Base-by-base conservation (phyloP, 2,888 invertebrate species). In the Azorinus chamasolen region DNA sequence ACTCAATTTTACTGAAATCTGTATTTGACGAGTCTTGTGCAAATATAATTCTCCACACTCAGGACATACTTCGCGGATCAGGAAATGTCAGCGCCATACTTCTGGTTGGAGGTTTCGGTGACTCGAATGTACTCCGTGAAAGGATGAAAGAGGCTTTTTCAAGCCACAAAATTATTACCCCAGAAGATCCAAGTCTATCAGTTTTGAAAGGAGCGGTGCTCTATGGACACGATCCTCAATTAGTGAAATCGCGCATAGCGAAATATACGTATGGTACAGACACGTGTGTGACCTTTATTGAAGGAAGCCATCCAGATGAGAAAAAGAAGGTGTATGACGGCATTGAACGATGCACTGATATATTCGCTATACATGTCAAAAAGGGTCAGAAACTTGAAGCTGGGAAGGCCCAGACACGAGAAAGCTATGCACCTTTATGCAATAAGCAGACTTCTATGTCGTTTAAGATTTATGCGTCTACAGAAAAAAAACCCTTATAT, bases 121-220 rank as follows among this genome's bases (percentile, higher is more conserved):
- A 84, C 25, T 83, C 80, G 1, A 68, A 55, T 0, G 74, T 83
- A 66, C 63, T 84, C 1, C 70, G 74, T 39, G 48, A 69, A 32
- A 70, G 69, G 1, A 63, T 83, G 0, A 61, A 59, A 6, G 43
- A 43, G 14, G 59, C 65, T 25, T 83, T 79, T 24, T 45, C 59
- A 0, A 43, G 54, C 8, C 75, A 74, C 37, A 80, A 61, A 14
- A 48, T 83, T 2, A 73, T 84, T 6, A 66, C 81, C 16, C 84
- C 84, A 32, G 43, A 71, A 10, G 80, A 84, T 6, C 59, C 83
- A 6, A 81, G 84, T 4, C 61, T 83, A 18, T 76, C 81, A 1
- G 84, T 84, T 0, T 57, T 84, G 14, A 85, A 85, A 62, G 84
- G 84, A 2, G 84, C 84, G 5, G 84, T 84, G 4, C 76, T 83